Evolutionary conservation across 2,113 vertebrate species (phyloP), one percentile per base, ranked within the genome.

Genomic region (Lontra canadensis): DNA sequence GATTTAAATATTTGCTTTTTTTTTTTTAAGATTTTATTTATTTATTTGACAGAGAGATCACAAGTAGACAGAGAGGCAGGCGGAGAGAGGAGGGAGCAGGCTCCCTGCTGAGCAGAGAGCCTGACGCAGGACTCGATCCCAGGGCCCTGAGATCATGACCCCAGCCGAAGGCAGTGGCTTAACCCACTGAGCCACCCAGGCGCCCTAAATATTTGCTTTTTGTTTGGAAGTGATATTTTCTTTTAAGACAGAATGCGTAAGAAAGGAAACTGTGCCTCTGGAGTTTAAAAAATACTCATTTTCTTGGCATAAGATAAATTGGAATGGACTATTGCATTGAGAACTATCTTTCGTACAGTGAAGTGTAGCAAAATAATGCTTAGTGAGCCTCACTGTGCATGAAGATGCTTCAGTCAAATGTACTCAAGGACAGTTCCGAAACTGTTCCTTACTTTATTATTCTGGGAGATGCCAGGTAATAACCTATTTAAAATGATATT

Each of bases 271-370:
- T 1, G 36, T 55, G 18, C 82, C 73, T 95, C 73, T 85, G 31
- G 95, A 69, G 21, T 65, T 97, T 81, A 85, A 83, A 88, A 71
- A 96, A 87, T 61, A 90, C 82, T 95, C 26, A 84, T 96, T 84
- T 97, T 92, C 79, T 89, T 69, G 80, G 78, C 71, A 95, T 74
- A 95, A 84, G 94, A 96, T 3, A n/a, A 96, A 87, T 44, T 97
- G 94, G 78, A 93, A 63, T 9, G 85, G 47, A 97, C 4, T 81
- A 42, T 55, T 88, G 25, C 21, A 36, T 1, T 63, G 26, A 71
- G 84, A 92, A 86, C 42, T 52, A 18, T n/a, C 49, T 95, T 69
- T 44, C 78, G 34, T 31, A 82, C 34, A 52, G 25, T 95, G 44
- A 94, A 39, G n/a, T 96, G 94, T 12, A 73, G 71, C 49, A 81